A percentile compares a stretch with the other conserved stretches of the same genome.
Conservation (phyloP, 2,888 invertebrate genomes). For the Pachliopta kotzebuea region DNA sequence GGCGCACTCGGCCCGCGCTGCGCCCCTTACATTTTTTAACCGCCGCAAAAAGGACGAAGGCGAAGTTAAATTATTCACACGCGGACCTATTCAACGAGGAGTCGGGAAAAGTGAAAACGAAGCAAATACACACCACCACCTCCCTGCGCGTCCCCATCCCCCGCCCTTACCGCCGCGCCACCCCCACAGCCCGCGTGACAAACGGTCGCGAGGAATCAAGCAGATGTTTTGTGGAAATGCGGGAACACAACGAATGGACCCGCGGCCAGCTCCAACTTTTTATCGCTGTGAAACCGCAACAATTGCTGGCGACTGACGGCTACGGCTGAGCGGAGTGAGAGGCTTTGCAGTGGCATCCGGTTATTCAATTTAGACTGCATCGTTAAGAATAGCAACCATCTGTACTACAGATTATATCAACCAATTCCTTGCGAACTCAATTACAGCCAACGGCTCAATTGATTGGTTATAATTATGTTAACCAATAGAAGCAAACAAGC, state of each 20-base stretch:
- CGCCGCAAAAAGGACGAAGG: conserved; percentile 47
- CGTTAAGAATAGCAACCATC: too few species aligned
- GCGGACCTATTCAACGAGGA: conserved; percentile 45
- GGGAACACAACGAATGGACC: conserved; percentile 11
- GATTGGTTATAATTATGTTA: too few species aligned
- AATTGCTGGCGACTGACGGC: too few species aligned
- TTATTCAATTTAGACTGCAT: too few species aligned
- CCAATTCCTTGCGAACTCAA: too few species aligned
- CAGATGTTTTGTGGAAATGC: conserved; percentile 23
- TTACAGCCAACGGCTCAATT: too few species aligned
- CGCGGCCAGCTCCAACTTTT: neutral
- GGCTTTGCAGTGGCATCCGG: too few species aligned
- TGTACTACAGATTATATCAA: too few species aligned
- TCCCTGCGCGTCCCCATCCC: conserved; percentile 35
- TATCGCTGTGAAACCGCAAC: too few species aligned
- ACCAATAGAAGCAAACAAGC: too few species aligned
- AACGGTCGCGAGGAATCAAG: conserved; percentile 23
- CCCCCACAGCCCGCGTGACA: conserved; percentile 17
- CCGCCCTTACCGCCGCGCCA: conserved; percentile 9
- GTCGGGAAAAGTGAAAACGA: conserved; percentile 56
- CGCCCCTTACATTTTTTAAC: conserved; percentile 47
- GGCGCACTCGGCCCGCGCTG: conserved; percentile 36
- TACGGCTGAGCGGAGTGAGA: too few species aligned
- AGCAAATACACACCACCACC: conserved; percentile 34
- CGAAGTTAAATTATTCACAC: conserved; percentile 60